These are phyloP conservation scores for Dicrostonyx torquatus DNA, from an alignment of 2,797 vertebrate species.

Conservation along the genomic window DNA sequence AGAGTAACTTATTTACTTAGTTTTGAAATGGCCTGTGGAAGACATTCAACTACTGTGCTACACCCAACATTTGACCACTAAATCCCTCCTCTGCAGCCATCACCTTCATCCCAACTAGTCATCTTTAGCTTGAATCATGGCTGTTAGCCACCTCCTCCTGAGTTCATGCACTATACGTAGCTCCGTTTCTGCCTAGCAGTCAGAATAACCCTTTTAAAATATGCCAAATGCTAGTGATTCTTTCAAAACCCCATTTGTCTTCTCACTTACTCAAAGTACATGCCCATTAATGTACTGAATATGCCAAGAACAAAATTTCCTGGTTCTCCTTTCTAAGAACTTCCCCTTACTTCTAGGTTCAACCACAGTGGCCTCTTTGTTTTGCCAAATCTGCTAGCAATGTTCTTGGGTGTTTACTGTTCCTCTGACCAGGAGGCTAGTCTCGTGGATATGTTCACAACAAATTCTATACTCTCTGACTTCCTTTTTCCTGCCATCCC, in stretches of 20 bases:
- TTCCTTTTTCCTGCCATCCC: not conserved
- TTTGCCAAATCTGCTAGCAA: not conserved
- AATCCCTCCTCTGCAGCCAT: not conserved
- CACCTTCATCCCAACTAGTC: not conserved
- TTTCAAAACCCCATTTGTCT: not conserved
- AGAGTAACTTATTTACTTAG: not conserved
- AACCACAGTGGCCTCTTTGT: fast-evolving
- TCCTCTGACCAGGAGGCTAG: not conserved
- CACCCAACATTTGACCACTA: not conserved
- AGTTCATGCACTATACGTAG: not conserved
- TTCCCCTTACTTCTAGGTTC: no score
- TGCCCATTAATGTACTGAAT: fast-evolving
- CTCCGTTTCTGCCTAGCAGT: not conserved
- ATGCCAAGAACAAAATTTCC: fast-evolving
- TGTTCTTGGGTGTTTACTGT: not conserved
- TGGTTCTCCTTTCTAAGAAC: no score
- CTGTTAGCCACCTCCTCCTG: not conserved
- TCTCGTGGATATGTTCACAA: no score
- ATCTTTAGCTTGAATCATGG: not conserved
- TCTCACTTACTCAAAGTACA: not conserved
- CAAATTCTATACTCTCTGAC: not conserved
- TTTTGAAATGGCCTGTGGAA: not conserved
- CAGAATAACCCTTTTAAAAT: not conserved
- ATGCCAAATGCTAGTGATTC: no score
- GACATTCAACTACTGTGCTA: not conserved